Evolutionary conservation across 1,140 invertebrate genomes (phyloP).

Genomic region (Ceratina calcarata): DNA sequence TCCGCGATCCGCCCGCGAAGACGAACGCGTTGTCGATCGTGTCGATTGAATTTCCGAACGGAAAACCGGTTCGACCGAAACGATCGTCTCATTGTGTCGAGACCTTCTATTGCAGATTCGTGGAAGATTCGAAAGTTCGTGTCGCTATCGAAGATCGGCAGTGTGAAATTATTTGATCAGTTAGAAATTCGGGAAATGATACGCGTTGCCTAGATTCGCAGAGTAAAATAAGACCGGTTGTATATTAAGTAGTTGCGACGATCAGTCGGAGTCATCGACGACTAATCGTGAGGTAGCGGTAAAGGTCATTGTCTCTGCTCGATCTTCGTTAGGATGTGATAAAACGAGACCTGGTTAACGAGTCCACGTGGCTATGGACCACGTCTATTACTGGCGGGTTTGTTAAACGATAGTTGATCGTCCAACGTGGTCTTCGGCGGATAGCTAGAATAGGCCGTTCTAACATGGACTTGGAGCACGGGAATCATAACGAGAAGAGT

Average conservation of each 20-base stretch:
- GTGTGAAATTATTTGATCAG: background rate
- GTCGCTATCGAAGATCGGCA: background rate
- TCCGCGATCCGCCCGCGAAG: conserved; percentile 39
- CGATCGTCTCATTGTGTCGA: background rate
- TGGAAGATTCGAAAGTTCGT: background rate
- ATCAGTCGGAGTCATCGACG: conserved; percentile 56
- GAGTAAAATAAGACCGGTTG: background rate
- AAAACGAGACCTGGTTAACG: conserved; percentile 35
- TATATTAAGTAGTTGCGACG: background rate
- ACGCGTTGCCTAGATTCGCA: background rate
- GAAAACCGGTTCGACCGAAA: conserved; percentile 23
- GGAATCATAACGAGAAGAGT: conserved; percentile 65
- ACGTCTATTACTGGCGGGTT: background rate
- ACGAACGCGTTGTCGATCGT: conserved; percentile 7
- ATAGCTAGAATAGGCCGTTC: conserved; percentile 41
- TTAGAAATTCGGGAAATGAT: background rate
- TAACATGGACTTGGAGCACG: conserved; percentile 44
- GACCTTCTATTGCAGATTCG: background rate
- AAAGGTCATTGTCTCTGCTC: background rate
- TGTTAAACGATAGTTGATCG: conserved; percentile 2
- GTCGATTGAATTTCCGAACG: conserved; percentile 4
- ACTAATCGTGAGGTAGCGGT: conserved; percentile 22
- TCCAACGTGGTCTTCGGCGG: conserved; percentile 30
- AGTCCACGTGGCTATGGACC: background rate
- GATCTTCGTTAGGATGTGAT: conserved; percentile 20